Base-by-base conservation (phyloP, 2,113 vertebrate species). In the Channa argus region DNA sequence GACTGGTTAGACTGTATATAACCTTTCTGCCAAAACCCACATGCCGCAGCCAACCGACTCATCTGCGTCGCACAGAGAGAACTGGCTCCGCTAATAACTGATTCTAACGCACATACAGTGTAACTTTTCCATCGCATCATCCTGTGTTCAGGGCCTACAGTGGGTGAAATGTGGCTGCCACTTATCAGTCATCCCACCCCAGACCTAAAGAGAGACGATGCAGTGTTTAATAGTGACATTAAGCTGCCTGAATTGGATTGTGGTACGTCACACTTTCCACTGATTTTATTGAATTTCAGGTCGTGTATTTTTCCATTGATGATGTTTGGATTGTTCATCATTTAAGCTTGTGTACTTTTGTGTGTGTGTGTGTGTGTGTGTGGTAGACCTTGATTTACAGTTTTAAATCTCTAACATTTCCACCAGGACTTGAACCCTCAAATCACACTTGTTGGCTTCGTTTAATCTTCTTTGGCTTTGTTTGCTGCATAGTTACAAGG, bases 81-180 rank as follows among this genome's bases (percentile, higher is more conserved):
- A 54, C 24, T 13, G 46, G 5, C 44, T 77, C 64, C 13, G 68
- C 62, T 74, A 68, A 76, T 77, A 75, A 79, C 38, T 10, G 56
- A 66, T 59, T 72, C 15, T 45, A 4, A 60, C 47, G 37, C 72
- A 72, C 47, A 71, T 58, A 41, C 46, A 68, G 41, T 58, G n/a
- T 45, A 36, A 75, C 41, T 82, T 87, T 89, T 87, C 84, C 86
- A 89, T 88, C 74, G 6, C 76, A 71, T 88, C 77, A 77, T 76
- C 38, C 50, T 55, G 46, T n/a, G 38, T 50, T 47, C 34, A 59
- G 49, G 62, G 36, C 55, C 34, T 41, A 24, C 63, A 53, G 54
- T 3, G 1, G 46, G 2, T 58, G 49, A 73, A 45, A 62, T 33
- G 5, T 34, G 15, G 36, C 78, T 56, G 66, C 67, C 50, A 50